Evolutionary conservation across 1,140 invertebrate species (phyloP).

Genomic region (Sesamia nonagrioides): DNA sequence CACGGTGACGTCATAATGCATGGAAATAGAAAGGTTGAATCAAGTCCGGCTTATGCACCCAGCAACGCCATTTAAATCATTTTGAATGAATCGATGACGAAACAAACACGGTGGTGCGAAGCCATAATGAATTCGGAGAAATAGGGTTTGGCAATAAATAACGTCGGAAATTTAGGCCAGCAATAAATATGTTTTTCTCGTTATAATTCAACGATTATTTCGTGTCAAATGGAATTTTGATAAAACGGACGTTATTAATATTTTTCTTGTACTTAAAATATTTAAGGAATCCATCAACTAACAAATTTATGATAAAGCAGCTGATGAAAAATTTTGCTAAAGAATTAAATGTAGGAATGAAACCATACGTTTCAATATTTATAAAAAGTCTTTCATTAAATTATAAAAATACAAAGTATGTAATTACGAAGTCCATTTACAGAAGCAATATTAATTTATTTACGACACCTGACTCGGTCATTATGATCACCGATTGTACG

Average conservation of each 20-base stretch:
- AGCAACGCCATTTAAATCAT: not conserved
- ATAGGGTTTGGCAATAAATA: slow-evolving; percentile 38
- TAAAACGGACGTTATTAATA: not conserved
- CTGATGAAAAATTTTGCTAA: not conserved
- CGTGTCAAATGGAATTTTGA: not conserved
- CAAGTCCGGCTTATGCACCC: too few species aligned
- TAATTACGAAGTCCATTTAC: slow-evolving; percentile 55
- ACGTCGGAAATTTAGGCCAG: slow-evolving; percentile 11
- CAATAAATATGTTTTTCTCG: slow-evolving; percentile 46
- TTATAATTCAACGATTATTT: slow-evolving; percentile 5
- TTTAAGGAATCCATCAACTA: not conserved
- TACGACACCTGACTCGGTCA: slow-evolving; percentile 61
- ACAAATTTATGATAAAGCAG: not conserved
- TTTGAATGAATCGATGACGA: slow-evolving; percentile 13
- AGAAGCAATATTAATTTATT: slow-evolving; percentile 67
- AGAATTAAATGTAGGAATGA: not conserved
- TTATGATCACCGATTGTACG: slow-evolving; percentile 46
- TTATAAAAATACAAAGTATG: slow-evolving; percentile 48
- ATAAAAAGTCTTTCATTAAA: slow-evolving; percentile 22
- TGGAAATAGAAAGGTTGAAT: too few species aligned
- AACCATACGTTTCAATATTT: not conserved
- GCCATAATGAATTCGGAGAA: slow-evolving; percentile 46
- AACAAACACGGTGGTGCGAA: slow-evolving; percentile 3
- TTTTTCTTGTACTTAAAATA: not conserved
- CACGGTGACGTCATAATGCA: too few species aligned